These are phyloP conservation scores for Sparidentex hasta DNA, from an alignment of 2,797 vertebrate species.

Conservation along the genomic window DNA sequence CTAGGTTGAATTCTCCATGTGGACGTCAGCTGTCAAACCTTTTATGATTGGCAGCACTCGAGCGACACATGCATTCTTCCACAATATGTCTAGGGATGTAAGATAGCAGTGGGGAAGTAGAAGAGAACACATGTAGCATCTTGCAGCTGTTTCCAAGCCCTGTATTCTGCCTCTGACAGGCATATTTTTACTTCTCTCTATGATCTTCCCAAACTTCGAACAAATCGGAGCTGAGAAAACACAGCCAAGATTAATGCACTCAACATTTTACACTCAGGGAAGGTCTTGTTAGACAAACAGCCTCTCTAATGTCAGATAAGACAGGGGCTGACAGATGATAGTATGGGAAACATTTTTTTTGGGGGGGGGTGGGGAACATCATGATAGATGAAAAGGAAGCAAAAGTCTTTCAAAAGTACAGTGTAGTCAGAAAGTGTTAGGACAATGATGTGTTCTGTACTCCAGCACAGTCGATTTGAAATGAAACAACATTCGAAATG, in stretches of 20 bases:
- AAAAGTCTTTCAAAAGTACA: conserved; percentile 22
- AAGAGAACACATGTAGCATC: conserved; percentile 48
- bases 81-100: conserved; percentile 23
- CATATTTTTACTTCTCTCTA: conserved; percentile 37
- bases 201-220: conserved; percentile 48
- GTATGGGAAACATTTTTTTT: conserved; percentile 8
- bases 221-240: conserved; percentile 40
- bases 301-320: conserved; percentile 22
- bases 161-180: conserved; percentile 54
- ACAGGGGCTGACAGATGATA: conserved; percentile 48
- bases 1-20: conserved; percentile 44
- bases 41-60: conserved; percentile 46
- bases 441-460: neutral
- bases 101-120: conserved; percentile 25
- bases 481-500: conserved; percentile 11
- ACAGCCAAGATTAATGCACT: conserved; percentile 19
- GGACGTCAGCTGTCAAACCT: conserved; percentile 60
- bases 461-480: conserved; percentile 2
- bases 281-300: conserved; percentile 47
- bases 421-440: conserved; percentile 20
- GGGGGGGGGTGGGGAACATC: neutral
- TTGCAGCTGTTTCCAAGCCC: conserved; percentile 52
- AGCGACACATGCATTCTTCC: conserved; percentile 12
- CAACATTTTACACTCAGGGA: conserved; percentile 43
- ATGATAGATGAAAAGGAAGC: conserved; percentile 6